Evolutionary conservation across 2,797 vertebrate species (phyloP).

Genomic region (Tragelaphus eurycerus): DNA sequence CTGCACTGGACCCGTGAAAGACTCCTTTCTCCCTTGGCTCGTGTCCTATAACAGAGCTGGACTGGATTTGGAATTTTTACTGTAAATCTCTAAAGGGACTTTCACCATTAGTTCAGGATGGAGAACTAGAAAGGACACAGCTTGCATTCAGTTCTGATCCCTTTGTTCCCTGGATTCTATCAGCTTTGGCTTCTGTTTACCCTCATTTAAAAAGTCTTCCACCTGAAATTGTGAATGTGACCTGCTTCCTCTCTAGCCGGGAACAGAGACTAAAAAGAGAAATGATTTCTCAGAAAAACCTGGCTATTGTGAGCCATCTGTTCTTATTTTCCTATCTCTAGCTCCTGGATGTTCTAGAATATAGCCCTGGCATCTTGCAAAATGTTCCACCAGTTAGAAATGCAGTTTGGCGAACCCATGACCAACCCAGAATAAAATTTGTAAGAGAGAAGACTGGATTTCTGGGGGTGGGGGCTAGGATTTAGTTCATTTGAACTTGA

Average conservation of each 20-base stretch:
- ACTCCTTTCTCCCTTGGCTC: background rate
- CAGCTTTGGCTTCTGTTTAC: background rate
- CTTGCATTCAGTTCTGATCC: background rate
- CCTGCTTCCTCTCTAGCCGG: background rate
- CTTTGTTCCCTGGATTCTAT: background rate
- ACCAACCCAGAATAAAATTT: background rate
- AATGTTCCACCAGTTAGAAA: background rate
- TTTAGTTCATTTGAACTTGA: conserved; percentile 3
- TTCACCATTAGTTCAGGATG: background rate
- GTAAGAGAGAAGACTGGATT: background rate
- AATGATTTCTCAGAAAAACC: conserved; percentile 35
- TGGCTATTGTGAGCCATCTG: background rate
- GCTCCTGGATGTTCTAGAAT: background rate
- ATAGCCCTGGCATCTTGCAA: background rate
- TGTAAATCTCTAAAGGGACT: background rate
- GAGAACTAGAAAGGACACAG: background rate
- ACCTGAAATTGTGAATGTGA: conserved; percentile 23
- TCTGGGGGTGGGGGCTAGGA: background rate
- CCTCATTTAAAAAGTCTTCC: background rate
- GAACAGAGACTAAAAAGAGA: conserved; percentile 12
- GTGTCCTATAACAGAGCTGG: background rate
- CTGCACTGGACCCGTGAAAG: background rate
- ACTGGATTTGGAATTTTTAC: background rate
- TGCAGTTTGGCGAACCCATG: background rate
- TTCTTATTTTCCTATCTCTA: background rate